phyloP scores from a whole-genome alignment of 2,797 vertebrate genomes.

The Trematomus bernacchii region DNA sequence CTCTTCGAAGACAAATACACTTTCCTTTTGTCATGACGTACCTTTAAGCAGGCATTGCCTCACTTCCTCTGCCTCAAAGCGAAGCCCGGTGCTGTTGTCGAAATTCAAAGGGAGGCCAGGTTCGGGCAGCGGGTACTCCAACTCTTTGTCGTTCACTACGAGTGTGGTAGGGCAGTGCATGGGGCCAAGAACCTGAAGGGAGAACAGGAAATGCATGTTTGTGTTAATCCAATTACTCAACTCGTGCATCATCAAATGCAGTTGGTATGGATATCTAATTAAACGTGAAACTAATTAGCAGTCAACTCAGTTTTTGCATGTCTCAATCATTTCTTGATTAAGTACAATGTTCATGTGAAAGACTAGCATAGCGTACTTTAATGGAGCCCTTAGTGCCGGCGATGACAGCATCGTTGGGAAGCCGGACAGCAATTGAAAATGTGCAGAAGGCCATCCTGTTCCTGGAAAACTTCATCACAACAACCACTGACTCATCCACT shows the following conservation, averaged over 20 bases:
- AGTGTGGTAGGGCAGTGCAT: conserved; percentile 80
- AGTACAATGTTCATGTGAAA: conserved; percentile 30
- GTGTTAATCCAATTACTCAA: conserved; percentile 12
- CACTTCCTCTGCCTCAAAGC: conserved; percentile 86
- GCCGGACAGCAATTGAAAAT: conserved; percentile 72
- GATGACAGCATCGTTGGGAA: conserved; percentile 80
- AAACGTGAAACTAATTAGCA: conserved; percentile 52
- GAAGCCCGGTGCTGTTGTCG: conserved; percentile 78
- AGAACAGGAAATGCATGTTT: not conserved
- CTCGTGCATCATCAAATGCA: conserved; percentile 21
- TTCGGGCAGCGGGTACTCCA: conserved; percentile 70
- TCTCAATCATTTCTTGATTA: conserved; percentile 58
- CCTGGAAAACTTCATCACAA: conserved; percentile 84
- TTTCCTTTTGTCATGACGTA: conserved; percentile 55
- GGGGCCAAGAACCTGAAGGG: conserved; percentile 64
- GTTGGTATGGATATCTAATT: conserved; percentile 39
- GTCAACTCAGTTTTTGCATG: conserved; percentile 18
- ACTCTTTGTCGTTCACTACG: conserved; percentile 68
- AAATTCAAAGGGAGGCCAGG: conserved; percentile 77
- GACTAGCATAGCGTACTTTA: conserved; percentile 67
- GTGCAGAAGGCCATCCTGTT: conserved; percentile 80
- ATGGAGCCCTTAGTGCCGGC: conserved; percentile 82
- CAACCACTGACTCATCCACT: conserved; percentile 82
- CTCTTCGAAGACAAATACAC: conserved; percentile 40
- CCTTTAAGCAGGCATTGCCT: conserved; percentile 84